Evolutionary conservation across 2,113 vertebrate genomes (phyloP), one percentile per base, ranked within the genome.

Genomic region (Ochotona curzoniae): DNA sequence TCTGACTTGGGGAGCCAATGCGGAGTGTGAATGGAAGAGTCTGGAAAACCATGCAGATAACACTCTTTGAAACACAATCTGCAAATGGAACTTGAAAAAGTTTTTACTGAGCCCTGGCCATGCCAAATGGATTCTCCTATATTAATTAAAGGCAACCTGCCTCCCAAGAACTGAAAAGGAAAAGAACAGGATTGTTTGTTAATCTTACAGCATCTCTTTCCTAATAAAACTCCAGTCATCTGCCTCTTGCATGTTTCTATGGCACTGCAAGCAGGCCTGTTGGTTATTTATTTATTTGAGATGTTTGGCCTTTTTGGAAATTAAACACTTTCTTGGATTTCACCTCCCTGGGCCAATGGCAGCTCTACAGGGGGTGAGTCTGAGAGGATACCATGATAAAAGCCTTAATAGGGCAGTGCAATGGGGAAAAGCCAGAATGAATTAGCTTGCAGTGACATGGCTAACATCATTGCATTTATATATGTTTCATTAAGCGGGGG

Each of bases 401-500:
- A 98, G 76, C 89, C 93, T 91, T 97, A 98, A 96, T 89, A 97
- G 93, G 95, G 89, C 73, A 97, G 94, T 61, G 90, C 95, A 96
- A 96, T 26, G 85, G 86, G 97, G 92, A 96, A 97, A 98, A 97
- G 94, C 0, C 96, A 97, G 90, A 97, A 97, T 96, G 94, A 98
- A 98, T 98, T 98, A 98, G 97, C 96, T 97, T 96, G 95, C 97
- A 14, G 75, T 96, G 97, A 98, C 94, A 96, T 98, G 97, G 98
- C 96, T 97, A 98, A 98, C 97, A 97, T 98, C 96, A 97, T 75
- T 93, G 96, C 92, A 89, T 97, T 98, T 98, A 98, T 98, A 97
- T 98, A 98, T 98, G 98, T 98, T 98, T 98, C 98, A 98, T 98
- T 98, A 98, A 98, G 98, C 63, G 11, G 95, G 93, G 97, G 83